Conservation (phyloP, 2,888 invertebrate genomes). For the Syritta pipiens region DNA sequence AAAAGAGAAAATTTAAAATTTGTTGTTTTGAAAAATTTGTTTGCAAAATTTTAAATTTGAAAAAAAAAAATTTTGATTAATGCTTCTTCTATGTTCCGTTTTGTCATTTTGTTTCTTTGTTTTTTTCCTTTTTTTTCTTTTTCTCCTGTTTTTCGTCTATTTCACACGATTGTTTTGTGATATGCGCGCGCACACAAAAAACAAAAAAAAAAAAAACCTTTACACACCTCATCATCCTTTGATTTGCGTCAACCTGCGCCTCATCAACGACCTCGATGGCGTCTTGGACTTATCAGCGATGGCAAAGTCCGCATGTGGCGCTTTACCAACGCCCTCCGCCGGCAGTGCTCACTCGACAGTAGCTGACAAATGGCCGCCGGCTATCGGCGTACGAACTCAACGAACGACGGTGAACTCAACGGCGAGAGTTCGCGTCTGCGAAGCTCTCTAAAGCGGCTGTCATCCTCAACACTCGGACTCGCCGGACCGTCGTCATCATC, state of each 20-base stretch:
- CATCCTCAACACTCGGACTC: constrained; percentile 63
- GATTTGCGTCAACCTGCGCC: constrained; percentile 27
- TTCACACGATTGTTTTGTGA: constrained; percentile 61
- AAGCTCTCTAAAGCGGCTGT: constrained; percentile 61
- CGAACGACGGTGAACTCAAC: constrained; percentile 47
- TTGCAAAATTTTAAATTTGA: background rate
- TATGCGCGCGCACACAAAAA: constrained; percentile 44
- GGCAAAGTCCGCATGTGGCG: constrained; percentile 74
- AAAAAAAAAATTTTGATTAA: constrained; percentile 12
- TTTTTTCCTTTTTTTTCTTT: constrained; percentile 51
- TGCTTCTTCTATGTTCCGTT: constrained; percentile 59
- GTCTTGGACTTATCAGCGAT: constrained; percentile 67
- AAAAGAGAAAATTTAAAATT: background rate
- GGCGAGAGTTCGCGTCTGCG: constrained; percentile 31
- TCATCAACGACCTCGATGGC: background rate
- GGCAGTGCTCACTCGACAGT: constrained; percentile 72
- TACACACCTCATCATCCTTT: constrained; percentile 38
- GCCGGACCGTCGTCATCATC: constrained; percentile 42
- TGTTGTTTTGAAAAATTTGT: background rate
- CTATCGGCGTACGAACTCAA: constrained; percentile 54
- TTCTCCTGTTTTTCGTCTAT: constrained; percentile 60
- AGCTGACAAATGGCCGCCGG: constrained; percentile 71
- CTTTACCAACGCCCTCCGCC: constrained; percentile 72
- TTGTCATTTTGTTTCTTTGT: constrained; percentile 57
- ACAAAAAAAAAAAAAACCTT: constrained; percentile 21